Conservation (phyloP, 2,888 invertebrate species). For the Campaea margaritaria region DNA sequence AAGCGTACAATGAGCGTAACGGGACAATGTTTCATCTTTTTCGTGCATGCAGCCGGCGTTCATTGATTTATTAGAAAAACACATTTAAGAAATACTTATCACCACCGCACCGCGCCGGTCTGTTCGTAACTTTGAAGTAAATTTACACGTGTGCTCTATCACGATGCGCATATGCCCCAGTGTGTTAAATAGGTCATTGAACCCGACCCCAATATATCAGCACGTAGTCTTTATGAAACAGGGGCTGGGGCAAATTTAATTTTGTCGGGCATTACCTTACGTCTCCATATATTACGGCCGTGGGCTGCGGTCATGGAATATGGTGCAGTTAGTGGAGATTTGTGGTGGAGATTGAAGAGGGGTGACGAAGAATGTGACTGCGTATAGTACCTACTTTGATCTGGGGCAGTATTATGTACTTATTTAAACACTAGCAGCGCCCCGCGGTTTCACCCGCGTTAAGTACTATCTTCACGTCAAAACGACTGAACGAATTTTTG, state of each 20-base stretch:
- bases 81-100: no score
- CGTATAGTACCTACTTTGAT: background rate
- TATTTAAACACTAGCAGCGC: no score
- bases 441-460: no score
- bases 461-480: no score
- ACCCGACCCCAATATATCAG: conserved; percentile 37
- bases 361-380: background rate
- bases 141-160: conserved; percentile 1
- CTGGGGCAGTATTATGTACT: background rate
- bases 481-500: no score
- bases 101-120: no score
- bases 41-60: no score
- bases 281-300: conserved; percentile 18
- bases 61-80: no score
- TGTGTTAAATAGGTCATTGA: conserved; percentile 27
- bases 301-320: conserved; percentile 9
- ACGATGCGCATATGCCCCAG: conserved; percentile 1
- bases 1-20: no score
- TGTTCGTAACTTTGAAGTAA: background rate
- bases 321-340: conserved; percentile 6
- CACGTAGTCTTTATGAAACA: conserved; percentile 48
- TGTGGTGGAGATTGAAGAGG: conserved; percentile 5
- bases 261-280: conserved; percentile 35
- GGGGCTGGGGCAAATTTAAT: conserved; percentile 52
- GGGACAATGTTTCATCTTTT: no score